These are phyloP conservation scores for Lytechinus pictus DNA, from an alignment of 35 echinoderm and acorn worm genomes.

Conservation along the genomic window DNA sequence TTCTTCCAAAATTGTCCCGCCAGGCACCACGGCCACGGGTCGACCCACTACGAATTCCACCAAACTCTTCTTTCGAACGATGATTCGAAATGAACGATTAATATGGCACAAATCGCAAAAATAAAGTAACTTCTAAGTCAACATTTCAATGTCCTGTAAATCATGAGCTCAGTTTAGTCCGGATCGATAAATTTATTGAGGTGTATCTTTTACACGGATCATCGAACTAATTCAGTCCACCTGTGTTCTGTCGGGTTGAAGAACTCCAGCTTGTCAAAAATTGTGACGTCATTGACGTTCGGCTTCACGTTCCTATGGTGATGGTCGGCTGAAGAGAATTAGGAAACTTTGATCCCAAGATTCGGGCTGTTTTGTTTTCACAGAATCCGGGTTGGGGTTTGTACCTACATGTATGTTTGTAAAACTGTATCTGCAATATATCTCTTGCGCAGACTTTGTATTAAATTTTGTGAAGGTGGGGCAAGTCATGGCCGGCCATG, in stretches of 20 bases:
- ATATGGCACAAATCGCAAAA: background rate
- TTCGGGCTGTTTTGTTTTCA: background rate
- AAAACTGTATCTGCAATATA: too few species aligned
- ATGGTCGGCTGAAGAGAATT: background rate
- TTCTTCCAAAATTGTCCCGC: background rate
- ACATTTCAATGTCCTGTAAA: background rate
- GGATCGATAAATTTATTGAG: background rate
- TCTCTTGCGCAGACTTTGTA: too few species aligned
- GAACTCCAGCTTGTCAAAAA: background rate
- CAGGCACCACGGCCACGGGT: background rate
- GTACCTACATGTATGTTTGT: too few species aligned
- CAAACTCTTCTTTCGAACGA: background rate
- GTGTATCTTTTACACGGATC: background rate
- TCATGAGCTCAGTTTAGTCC: background rate
- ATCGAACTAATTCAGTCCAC: background rate
- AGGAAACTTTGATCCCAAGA: background rate
- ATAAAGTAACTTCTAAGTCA: background rate
- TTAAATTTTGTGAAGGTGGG: too few species aligned
- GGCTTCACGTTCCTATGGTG: constrained; percentile 8
- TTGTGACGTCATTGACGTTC: background rate
- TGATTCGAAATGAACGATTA: background rate
- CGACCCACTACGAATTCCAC: background rate
- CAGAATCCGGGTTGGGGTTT: background rate
- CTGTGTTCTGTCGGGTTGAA: background rate
- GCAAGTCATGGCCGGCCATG: too few species aligned